Evolutionary conservation across 2,888 invertebrate species (phyloP), one percentile per base, ranked within the genome.

Genomic region (Drosophila borborema): DNA sequence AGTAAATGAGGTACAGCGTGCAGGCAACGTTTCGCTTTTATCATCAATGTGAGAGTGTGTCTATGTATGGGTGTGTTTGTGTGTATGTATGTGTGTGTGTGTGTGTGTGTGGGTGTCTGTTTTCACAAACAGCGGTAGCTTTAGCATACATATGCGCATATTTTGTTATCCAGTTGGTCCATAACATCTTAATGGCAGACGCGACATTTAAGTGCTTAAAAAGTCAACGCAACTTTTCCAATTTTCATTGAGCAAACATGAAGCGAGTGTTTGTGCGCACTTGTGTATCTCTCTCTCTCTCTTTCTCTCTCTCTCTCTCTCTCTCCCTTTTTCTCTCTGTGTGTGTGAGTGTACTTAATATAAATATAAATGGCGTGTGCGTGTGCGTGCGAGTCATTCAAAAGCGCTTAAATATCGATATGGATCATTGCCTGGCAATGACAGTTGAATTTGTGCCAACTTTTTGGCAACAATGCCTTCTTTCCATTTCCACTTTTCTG

Each of bases 231-330:
- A 74, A 86, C 83, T 70, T 84, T 69, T 72, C 74, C 65, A 79
- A 82, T 89, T 82, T 90, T 88, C 82, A 90, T 88, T 80, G 86
- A 76, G 70, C 82, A 79, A 74, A 74, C 72, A 88, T 82, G 48
- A 64, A 56, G 65, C 14, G 45, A 20, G 49, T 60, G 46, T 28
- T 45, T 34, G 45, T 56, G 34, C 45, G 64, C 7, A 40, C 5
- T 23, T 41, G 28, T 41, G 18, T 41, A 8, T 55, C n/a, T 28
- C 5, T 5, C 28, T 28, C 28, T 28, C 28, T 28, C 28, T 28
- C 28, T 28, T 5, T 28, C 28, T 28, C 28, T 28, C 28, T 28
- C 28, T 28, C 28, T 28, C 5, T 28, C 28, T 28, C 28, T 16
- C 48, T 55, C 40, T 53, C 28, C 3, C 28, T 28, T 0, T 16